A percentile compares a stretch with the other conserved stretches of the same genome.
Evolutionary conservation across 2,888 invertebrate genomes (phyloP).

Genomic region (Epirrhoe tristata): DNA sequence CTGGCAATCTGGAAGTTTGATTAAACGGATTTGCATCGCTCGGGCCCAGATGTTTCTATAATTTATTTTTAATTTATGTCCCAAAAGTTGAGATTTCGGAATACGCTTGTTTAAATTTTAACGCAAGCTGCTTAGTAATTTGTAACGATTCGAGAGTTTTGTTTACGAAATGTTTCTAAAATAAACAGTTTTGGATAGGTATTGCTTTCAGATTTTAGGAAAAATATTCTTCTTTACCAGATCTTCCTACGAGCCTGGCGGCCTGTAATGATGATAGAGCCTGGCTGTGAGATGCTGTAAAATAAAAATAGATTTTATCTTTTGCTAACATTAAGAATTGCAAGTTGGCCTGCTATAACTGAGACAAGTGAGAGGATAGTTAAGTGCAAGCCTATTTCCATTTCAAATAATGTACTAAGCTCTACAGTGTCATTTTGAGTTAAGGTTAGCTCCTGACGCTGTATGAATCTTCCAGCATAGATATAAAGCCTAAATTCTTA

Average conservation of each 20-base stretch:
- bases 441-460: no score
- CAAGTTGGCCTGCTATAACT: no score
- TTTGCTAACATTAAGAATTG: not conserved
- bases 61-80: slow-evolving; percentile 83
- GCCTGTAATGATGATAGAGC: slow-evolving; percentile 15
- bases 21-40: slow-evolving; percentile 79
- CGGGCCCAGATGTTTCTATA: slow-evolving; percentile 72
- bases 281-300: slow-evolving; percentile 17
- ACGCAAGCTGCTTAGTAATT: slow-evolving; percentile 31
- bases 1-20: slow-evolving; percentile 58
- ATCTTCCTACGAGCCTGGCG: slow-evolving; percentile 3
- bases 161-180: slow-evolving; percentile 8
- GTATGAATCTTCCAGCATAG: no score
- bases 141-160: slow-evolving; percentile 13
- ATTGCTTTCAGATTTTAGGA: not conserved
- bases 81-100: slow-evolving; percentile 66
- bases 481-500: no score
- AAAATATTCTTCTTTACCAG: slow-evolving; percentile 7
- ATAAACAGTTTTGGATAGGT: not conserved
- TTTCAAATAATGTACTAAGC: no score
- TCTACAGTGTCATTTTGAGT: no score
- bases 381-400: no score
- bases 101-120: slow-evolving; percentile 47
- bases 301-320: not conserved
- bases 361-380: no score